Base-by-base conservation (phyloP, 2,797 vertebrate species). In the Syndactyla subalaris region DNA sequence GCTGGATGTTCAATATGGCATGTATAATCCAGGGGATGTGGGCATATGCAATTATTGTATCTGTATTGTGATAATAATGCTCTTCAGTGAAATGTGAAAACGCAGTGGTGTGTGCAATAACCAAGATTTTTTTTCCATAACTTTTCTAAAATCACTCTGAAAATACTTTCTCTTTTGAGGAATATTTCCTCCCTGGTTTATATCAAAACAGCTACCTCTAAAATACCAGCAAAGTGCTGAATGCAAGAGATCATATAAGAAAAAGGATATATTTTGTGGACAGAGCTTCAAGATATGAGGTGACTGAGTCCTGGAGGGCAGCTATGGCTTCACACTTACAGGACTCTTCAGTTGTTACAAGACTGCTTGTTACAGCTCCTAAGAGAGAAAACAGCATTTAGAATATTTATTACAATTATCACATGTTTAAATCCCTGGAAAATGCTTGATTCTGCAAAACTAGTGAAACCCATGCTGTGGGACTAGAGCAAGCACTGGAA, bases 261-360 rank as follows among this genome's bases (percentile, higher is more conserved):
- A 94, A 98, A 99, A 99, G 99, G 99, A 99, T 99, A 99, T 99
- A 93, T 98, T 98, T 99, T 93, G 93, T 96, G 88, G 97, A 98
- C 85, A 99, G 97, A 79, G 98, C 98, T 96, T 99, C 98, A 66
- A 99, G 98, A 51, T 83, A 97, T 5, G 98, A 98, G 89, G 98
- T 98, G 87, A 99, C 98, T 26, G 98, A 98, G 66, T 97, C 98
- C 97, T 99, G 99, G 97, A 99, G 99, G 4, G 98, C 97, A 94
- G 99, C 96, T 67, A 99, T 98, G 92, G 98, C 99, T 96, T 99
- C 98, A 97, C 99, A 99, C 92, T 99, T 98, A 97, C 99, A 99
- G 41, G 98, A 97, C 10, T 99, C 98, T 78, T 98, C 96, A 81
- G 97, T 95, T 43, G 98, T 98, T 94, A 98, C 23, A 27, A 98